Conservation (phyloP, 2,113 vertebrate genomes). For the Delphinapterus leucas region DNA sequence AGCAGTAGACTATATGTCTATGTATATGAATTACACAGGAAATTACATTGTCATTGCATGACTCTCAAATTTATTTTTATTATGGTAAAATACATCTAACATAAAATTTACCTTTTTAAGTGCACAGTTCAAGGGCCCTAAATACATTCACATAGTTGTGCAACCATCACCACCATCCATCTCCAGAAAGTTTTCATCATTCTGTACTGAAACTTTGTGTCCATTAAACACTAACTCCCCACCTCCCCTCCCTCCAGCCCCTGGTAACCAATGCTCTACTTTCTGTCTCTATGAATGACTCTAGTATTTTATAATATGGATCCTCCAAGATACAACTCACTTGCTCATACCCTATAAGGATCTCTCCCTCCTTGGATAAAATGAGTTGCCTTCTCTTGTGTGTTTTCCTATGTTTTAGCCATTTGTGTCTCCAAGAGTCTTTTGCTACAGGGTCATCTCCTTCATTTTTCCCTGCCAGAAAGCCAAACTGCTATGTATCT, state of each 20-base stretch:
- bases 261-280: background rate
- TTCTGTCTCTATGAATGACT: background rate
- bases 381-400: background rate
- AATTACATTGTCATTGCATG: background rate
- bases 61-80: background rate
- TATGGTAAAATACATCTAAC: background rate
- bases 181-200: background rate
- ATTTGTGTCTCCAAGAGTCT: background rate
- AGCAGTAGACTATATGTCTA: background rate
- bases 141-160: background rate
- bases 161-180: background rate
- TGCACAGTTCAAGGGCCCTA: background rate
- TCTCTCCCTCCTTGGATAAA: background rate
- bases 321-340: background rate
- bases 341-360: too few relatives aligned
- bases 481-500: background rate
- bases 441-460: background rate
- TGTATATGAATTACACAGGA: background rate
- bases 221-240: background rate
- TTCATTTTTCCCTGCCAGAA: background rate
- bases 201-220: background rate
- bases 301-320: background rate
- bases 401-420: background rate
- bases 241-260: fast-evolving
- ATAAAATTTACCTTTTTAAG: background rate